Evolutionary conservation across 2,888 invertebrate species (phyloP).

Genomic region (Pomacea canaliculata): DNA sequence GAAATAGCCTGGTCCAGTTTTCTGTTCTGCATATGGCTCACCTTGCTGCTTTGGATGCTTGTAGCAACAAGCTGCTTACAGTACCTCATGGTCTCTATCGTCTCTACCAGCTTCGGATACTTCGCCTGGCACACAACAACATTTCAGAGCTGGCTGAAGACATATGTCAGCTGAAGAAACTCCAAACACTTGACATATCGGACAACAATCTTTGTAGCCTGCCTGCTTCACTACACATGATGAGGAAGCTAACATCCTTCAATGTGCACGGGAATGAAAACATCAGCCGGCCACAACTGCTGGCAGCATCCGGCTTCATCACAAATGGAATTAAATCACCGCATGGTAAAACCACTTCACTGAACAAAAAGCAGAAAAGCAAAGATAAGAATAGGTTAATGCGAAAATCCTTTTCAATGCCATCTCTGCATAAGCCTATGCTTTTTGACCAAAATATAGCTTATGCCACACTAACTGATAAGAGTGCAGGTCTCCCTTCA

Average conservation of each 20-base stretch:
- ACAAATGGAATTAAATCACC: background rate
- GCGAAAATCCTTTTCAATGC: slow-evolving; percentile 11
- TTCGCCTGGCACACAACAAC: slow-evolving; percentile 57
- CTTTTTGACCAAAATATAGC: background rate
- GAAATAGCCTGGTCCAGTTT: slow-evolving; percentile 58
- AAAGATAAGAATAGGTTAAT: background rate
- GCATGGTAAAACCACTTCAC: background rate
- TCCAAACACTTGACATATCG: slow-evolving; percentile 60
- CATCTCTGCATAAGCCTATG: background rate
- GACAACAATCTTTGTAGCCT: slow-evolving; percentile 59
- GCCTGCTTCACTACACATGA: slow-evolving; percentile 52
- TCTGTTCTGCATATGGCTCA: slow-evolving; percentile 57
- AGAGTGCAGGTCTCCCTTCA: background rate
- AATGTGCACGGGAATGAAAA: slow-evolving; percentile 60
- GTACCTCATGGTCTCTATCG: slow-evolving; percentile 62
- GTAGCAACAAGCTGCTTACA: slow-evolving; percentile 58
- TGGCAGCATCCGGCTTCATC: background rate
- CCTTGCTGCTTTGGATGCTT: slow-evolving; percentile 55
- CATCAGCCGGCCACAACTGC: background rate
- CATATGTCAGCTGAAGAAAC: slow-evolving; percentile 54
- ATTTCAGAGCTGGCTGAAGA: slow-evolving; percentile 62
- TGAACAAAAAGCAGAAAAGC: slow-evolving; percentile 2
- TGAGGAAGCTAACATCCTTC: slow-evolving; percentile 61
- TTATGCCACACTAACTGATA: background rate
- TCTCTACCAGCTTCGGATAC: slow-evolving; percentile 44